Conservation (phyloP, 1,140 invertebrate genomes). For the Musca domestica region DNA sequence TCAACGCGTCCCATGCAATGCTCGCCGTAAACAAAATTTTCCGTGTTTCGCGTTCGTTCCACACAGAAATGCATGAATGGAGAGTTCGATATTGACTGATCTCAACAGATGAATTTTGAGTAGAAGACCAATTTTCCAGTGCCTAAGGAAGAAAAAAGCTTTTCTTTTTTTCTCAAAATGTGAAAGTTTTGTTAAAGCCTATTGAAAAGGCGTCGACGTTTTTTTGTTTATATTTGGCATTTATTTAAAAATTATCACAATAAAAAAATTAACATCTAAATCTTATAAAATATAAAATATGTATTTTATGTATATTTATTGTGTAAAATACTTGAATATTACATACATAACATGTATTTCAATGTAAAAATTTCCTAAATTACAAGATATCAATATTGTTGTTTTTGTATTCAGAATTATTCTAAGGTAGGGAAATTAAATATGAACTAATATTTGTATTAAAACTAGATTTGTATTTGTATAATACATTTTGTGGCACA, state of each 20-base stretch:
- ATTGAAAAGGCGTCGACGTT: not conserved
- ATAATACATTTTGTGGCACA: too few relatives aligned
- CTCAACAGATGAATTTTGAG: not conserved
- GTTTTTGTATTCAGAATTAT: too few relatives aligned
- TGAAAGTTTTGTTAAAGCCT: not conserved
- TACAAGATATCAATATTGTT: too few relatives aligned
- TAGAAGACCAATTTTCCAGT: not conserved
- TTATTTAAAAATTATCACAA: conserved; percentile 23
- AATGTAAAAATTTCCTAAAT: too few relatives aligned
- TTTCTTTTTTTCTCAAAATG: conserved; percentile 2
- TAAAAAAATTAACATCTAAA: conserved; percentile 10
- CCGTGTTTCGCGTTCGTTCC: not conserved
- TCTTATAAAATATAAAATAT: conserved; percentile 2
- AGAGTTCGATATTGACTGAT: not conserved
- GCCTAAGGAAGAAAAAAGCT: conserved; percentile 13
- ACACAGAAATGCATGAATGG: not conserved
- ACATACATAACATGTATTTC: too few relatives aligned
- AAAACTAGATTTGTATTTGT: too few relatives aligned
- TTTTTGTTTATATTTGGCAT: conserved; percentile 1
- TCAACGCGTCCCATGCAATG: not conserved
- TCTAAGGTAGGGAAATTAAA: too few relatives aligned
- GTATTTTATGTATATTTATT: not conserved
- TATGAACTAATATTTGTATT: too few relatives aligned
- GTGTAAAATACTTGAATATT: too few relatives aligned
- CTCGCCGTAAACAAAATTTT: not conserved